Base-by-base conservation (phyloP, 2,888 invertebrate genomes). In the Phyto melanocephala region DNA sequence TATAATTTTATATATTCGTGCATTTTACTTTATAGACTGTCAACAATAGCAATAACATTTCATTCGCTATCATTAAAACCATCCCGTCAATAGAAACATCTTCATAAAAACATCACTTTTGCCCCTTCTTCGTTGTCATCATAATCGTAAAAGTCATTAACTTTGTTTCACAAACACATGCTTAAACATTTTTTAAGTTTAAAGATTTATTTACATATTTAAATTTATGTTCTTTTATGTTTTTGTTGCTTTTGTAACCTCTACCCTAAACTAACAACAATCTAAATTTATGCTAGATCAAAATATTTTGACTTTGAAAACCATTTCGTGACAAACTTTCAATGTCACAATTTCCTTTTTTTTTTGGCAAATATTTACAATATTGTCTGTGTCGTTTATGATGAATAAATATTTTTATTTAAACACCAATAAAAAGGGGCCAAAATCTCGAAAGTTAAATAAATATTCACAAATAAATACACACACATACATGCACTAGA, bases 351-450 rank as follows among this genome's bases (percentile, higher is more conserved):
- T 40, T 35, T 40, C 20, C 2, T 47, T 22, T 47, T 17, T 35
- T 22, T 40, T 52, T 70, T 70, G 24, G 20, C 24, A 76, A 76
- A 76, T 76, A 71, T 71, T 76, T 45, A 56, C 20, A 50, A n/a
- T 28, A 42, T 24, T 15, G 24, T 70, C 45, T 60, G 17, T 8
- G 17, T 22, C 56, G 24, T 24, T 15, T 13, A 60, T 56, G 17
- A 58, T 22, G 35, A 28, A 17, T 60, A 17, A 24, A 33, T 7
- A 22, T 37, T 60, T 37, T 60, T 65, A 2, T 33, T 47, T 20
- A 33, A 11, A 33, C 8, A 33, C 4, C 1, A 0, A 15, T 5
- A 70, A 54, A 33, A 13, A 22, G 28, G 24, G 35, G 15, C 45
- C 20, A 17, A 54, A 28, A 20, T 7, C 60, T 60, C 74, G 35